phyloP scores from a whole-genome alignment of 2,888 invertebrate genomes.

The Cabera pusaria region DNA sequence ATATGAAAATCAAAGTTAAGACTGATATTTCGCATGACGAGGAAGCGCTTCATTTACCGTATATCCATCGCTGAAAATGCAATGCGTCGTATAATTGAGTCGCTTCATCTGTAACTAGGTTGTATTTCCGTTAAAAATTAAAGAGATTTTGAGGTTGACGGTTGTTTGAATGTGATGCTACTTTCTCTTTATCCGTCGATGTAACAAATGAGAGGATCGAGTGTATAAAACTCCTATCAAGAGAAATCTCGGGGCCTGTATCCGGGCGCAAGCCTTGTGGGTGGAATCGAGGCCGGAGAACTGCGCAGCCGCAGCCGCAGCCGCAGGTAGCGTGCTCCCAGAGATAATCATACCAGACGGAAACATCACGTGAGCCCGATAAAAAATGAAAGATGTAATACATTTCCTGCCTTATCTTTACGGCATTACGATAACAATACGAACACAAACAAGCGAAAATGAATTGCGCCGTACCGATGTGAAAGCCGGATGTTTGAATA shows the following conservation, averaged over 20 bases:
- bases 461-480: conserved; percentile 34
- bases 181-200: conserved; percentile 51
- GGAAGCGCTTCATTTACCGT: conserved; percentile 17
- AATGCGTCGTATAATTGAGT: conserved; percentile 7
- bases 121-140: conserved; percentile 39
- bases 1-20: conserved; percentile 51
- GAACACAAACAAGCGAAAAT: conserved; percentile 25
- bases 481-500: conserved; percentile 77
- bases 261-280: conserved; percentile 67
- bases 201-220: conserved; percentile 54
- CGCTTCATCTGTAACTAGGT: conserved; percentile 22
- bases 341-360: conserved; percentile 28
- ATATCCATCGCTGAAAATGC: conserved; percentile 1
- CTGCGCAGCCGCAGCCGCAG: conserved; percentile 43
- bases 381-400: conserved; percentile 24
- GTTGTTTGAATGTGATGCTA: conserved; percentile 38
- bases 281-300: conserved; percentile 65
- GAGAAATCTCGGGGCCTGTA: conserved; percentile 65
- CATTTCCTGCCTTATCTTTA: conserved; percentile 24
- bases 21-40: conserved; percentile 27
- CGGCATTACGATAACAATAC: conserved; percentile 25
- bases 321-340: conserved; percentile 53
- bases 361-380: conserved; percentile 25
- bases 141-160: conserved; percentile 35
- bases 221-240: conserved; percentile 63